A percentile compares a stretch with the other conserved stretches of the same genome.
These are phyloP conservation scores for Cantharis rufa DNA, from an alignment of 2,888 invertebrate genomes.

Conservation along the genomic window DNA sequence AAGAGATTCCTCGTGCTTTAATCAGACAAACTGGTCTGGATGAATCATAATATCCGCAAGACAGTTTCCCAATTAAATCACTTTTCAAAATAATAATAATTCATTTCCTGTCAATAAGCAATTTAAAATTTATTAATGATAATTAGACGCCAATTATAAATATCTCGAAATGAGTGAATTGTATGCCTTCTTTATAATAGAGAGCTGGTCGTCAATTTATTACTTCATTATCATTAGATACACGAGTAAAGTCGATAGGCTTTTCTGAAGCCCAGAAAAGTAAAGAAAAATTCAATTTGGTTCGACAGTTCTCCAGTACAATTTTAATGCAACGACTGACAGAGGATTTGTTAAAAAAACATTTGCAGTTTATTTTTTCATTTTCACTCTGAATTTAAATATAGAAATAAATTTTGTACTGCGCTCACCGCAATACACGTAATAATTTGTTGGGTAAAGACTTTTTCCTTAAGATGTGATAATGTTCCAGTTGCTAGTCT, in stretches of 20 bases:
- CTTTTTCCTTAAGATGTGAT: background rate
- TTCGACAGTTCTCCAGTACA: background rate
- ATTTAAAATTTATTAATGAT: background rate
- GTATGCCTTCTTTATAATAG: background rate
- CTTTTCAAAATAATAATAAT: background rate
- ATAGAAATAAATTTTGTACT: background rate
- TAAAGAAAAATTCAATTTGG: background rate
- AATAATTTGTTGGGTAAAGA: background rate
- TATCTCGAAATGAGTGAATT: background rate
- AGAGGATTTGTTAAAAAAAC: background rate
- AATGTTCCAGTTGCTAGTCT: background rate
- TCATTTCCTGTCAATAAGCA: too few relatives aligned
- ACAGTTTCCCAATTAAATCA: background rate
- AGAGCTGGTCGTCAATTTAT: background rate
- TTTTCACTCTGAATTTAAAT: background rate
- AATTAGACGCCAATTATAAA: background rate
- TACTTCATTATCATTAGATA: background rate
- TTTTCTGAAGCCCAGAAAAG: background rate
- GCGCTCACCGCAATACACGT: background rate
- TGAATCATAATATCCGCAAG: background rate
- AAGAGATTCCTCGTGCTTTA: background rate
- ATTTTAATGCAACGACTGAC: background rate
- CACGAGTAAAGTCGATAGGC: background rate
- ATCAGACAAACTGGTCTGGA: background rate
- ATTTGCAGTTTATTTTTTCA: background rate